Conservation (phyloP, 2,113 vertebrate species). For the Indicator indicator region DNA sequence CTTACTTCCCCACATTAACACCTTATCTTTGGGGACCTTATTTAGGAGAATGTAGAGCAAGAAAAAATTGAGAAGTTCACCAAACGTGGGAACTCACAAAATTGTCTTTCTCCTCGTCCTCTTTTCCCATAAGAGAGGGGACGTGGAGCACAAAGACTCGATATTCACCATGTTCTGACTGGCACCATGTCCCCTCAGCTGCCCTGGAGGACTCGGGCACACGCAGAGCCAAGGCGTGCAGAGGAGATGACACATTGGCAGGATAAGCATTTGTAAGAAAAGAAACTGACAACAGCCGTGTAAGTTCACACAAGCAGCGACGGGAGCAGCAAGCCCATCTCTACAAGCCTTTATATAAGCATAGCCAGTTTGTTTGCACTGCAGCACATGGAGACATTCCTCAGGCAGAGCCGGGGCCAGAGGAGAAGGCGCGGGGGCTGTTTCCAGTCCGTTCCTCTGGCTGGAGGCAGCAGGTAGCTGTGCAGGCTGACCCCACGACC, state of each 20-base stretch:
- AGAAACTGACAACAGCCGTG: slow-evolving; percentile 3
- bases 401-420: neutral
- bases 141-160: neutral
- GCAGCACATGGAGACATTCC: neutral
- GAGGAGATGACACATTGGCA: neutral
- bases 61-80: neutral
- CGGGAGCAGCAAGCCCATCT: neutral
- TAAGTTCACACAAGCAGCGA: neutral
- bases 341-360: neutral
- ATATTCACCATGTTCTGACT: neutral
- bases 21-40: neutral
- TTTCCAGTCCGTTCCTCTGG: neutral
- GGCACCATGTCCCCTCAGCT: neutral
- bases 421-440: neutral
- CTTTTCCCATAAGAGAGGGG: neutral
- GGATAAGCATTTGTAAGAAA: neutral
- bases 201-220: neutral
- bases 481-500: neutral
- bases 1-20: neutral
- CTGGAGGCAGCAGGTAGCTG: neutral
- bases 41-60: neutral
- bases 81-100: neutral
- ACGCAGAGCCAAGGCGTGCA: neutral
- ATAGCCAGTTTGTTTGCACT: neutral
- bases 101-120: neutral